Evolutionary conservation across 2,797 vertebrate genomes (phyloP).

Genomic region (Scomberomorus guttatus): DNA sequence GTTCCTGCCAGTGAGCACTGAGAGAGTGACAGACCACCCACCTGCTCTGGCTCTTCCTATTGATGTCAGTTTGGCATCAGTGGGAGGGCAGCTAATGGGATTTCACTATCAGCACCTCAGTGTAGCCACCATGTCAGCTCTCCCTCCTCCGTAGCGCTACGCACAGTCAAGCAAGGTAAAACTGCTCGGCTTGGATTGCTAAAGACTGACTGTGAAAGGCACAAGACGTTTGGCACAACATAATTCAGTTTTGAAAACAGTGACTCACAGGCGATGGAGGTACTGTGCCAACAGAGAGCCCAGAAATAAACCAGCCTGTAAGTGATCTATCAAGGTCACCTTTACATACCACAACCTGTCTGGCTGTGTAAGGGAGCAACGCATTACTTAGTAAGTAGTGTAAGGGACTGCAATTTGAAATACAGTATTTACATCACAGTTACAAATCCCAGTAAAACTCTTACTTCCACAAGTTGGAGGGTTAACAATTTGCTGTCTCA

Average conservation of each 20-base stretch:
- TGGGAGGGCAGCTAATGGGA: slow-evolving; percentile 84
- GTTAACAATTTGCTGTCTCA: background rate
- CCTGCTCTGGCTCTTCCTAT: slow-evolving; percentile 77
- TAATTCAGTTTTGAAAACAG: slow-evolving; percentile 47
- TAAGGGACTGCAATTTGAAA: background rate
- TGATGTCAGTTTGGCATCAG: slow-evolving; percentile 74
- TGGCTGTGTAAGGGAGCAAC: background rate
- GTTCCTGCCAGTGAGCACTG: slow-evolving; percentile 64
- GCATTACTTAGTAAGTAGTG: background rate
- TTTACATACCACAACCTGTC: background rate
- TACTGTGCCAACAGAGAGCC: background rate
- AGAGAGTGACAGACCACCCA: slow-evolving; percentile 83
- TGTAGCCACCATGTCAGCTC: slow-evolving; percentile 77
- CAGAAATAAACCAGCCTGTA: slow-evolving; percentile 31
- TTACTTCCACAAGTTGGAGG: background rate
- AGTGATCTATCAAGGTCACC: slow-evolving; percentile 22
- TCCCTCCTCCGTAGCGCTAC: slow-evolving; percentile 70
- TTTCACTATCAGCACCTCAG: slow-evolving; percentile 82
- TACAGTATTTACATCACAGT: background rate
- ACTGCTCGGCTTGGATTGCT: slow-evolving; percentile 56
- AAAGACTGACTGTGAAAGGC: slow-evolving; percentile 63
- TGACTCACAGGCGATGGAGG: slow-evolving; percentile 43
- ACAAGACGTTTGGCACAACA: slow-evolving; percentile 39
- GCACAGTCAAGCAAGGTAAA: slow-evolving; percentile 70
- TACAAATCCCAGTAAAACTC: too few relatives aligned